These are phyloP conservation scores for Coryphaenoides rupestris DNA, from an alignment of 2,113 vertebrate species.

Conservation along the genomic window DNA sequence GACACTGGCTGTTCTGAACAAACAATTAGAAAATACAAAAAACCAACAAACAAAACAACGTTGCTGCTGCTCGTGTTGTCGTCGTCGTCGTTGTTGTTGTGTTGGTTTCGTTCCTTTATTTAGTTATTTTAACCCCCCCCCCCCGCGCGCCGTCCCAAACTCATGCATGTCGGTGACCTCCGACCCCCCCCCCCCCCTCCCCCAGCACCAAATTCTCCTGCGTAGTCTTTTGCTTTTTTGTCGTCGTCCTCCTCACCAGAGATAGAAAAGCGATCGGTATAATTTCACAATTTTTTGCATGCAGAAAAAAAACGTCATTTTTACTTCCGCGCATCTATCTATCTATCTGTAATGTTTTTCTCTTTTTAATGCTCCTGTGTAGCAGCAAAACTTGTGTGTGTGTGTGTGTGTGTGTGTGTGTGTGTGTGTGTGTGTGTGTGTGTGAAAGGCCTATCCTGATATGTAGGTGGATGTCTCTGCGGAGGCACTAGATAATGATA, in stretches of 20 bases:
- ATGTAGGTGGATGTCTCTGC: conserved; percentile 67
- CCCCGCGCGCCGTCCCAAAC: conserved; percentile 70
- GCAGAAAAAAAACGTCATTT: conserved; percentile 66
- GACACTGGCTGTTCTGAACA: conserved; percentile 54
- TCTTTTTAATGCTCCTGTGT: conserved; percentile 46
- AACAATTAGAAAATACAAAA: conserved; percentile 49
- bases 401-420: too few relatives aligned
- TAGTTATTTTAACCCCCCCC: too few relatives aligned
- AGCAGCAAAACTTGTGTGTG: conserved; percentile 69
- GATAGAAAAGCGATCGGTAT: conserved; percentile 57
- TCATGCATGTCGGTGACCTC: conserved; percentile 74
- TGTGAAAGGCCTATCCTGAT: conserved; percentile 73
- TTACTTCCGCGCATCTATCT: neutral
- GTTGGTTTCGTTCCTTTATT: conserved; percentile 41
- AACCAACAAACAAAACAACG: neutral
- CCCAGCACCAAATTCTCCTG: conserved; percentile 51
- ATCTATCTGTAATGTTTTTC: too few relatives aligned
- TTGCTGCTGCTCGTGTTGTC: too few relatives aligned
- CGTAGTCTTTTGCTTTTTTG: conserved; percentile 18
- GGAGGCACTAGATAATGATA: conserved; percentile 71
- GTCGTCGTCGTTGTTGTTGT: too few relatives aligned
- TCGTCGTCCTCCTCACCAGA: conserved; percentile 44
- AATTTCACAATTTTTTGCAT: conserved; percentile 71
- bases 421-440: too few relatives aligned
- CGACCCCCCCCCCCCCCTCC: too few relatives aligned